These are phyloP conservation scores for Xyrichtys novacula DNA, from an alignment of 2,797 vertebrate species.

Conservation along the genomic window DNA sequence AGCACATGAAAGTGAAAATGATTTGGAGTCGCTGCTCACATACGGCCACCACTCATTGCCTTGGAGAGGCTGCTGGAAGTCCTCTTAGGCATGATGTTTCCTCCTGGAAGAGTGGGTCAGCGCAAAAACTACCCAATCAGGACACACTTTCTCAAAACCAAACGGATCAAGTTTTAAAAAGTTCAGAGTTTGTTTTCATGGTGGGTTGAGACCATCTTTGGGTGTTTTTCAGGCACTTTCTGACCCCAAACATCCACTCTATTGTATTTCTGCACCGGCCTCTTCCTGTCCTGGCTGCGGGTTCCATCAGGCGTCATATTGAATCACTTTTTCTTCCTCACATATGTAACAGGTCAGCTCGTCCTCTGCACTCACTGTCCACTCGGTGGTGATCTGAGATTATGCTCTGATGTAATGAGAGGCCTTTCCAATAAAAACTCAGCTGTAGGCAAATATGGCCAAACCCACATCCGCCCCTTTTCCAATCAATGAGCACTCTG, in stretches of 20 bases:
- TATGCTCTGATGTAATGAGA: conserved; percentile 59
- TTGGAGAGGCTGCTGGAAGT: conserved; percentile 66
- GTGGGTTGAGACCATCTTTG: conserved; percentile 2
- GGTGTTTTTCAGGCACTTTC: too few relatives aligned
- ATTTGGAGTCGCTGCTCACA: conserved; percentile 70
- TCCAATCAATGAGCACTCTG: conserved; percentile 48
- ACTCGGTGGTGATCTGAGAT: conserved; percentile 44
- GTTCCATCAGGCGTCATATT: conserved; percentile 9
- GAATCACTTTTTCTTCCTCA: conserved; percentile 20
- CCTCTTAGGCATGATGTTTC: conserved; percentile 64
- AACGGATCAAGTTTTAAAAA: not conserved
- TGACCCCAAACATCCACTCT: not conserved
- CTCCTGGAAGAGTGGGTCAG: conserved; percentile 76
- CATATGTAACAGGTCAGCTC: conserved; percentile 48
- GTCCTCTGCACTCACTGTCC: conserved; percentile 38
- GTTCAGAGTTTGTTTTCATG: too few relatives aligned
- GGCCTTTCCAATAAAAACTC: conserved; percentile 33
- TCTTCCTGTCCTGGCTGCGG: conserved; percentile 14
- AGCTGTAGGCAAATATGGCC: conserved; percentile 33
- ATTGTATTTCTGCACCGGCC: conserved; percentile 9
- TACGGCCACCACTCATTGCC: conserved; percentile 71
- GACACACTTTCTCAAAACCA: conserved; percentile 47
- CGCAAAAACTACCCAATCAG: conserved; percentile 65
- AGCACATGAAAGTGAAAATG: conserved; percentile 45
- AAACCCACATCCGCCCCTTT: conserved; percentile 18